A percentile compares a stretch with the other conserved stretches of the same genome.
Conservation (phyloP, 2,113 vertebrate genomes). For the Okapia johnstoni region DNA sequence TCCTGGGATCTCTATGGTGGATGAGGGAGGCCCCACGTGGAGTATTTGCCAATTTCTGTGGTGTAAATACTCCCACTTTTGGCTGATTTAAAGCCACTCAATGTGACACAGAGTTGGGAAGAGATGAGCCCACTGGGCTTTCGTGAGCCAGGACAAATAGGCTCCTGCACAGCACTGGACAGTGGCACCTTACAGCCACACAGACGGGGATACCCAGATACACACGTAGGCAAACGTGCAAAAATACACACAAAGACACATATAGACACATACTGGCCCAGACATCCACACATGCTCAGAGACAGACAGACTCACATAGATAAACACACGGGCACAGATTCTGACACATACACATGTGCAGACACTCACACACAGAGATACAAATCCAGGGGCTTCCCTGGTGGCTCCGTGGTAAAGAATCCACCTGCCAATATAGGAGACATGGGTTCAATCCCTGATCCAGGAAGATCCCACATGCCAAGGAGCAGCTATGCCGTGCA, state of each 20-base stretch:
- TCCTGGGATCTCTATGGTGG: neutral
- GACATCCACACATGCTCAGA: neutral
- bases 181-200: neutral
- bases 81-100: neutral
- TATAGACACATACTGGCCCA: neutral
- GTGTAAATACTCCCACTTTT: neutral
- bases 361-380: neutral
- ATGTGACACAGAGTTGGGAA: neutral
- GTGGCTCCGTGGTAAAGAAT: neutral
- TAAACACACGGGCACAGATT: fast-evolving
- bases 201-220: neutral
- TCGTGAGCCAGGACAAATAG: neutral
- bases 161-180: neutral
- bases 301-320: neutral
- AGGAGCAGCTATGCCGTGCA: neutral
- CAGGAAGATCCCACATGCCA: neutral
- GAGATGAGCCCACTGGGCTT: neutral
- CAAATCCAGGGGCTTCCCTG: neutral
- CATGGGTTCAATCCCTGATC: neutral
- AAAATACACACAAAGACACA: neutral
- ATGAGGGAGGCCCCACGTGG: no score
- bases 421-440: neutral
- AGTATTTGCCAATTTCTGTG: neutral
- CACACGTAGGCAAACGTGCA: neutral
- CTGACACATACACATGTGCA: neutral